phyloP scores from a whole-genome alignment of 2,797 vertebrate species.

The Bucorvus abyssinicus region DNA sequence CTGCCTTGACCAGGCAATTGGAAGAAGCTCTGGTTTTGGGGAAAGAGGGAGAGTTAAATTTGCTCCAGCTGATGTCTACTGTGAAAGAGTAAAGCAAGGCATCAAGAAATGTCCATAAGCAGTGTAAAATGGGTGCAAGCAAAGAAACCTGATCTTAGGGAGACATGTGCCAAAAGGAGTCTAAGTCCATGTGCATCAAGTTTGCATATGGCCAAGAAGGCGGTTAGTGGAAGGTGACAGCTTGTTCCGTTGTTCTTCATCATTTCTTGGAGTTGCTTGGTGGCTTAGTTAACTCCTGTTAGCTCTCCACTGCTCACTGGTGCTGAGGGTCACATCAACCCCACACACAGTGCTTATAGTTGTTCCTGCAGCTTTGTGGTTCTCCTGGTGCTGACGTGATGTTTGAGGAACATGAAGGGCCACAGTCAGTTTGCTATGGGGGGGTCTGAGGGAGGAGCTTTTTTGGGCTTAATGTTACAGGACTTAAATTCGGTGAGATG shows the following conservation, averaged over 20 bases:
- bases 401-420: not conserved
- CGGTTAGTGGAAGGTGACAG: not conserved
- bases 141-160: not conserved
- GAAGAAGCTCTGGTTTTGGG: not conserved
- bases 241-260: not conserved
- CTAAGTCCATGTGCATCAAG: accelerated
- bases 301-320: not conserved
- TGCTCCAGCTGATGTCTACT: not conserved
- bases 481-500: not conserved
- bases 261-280: accelerated
- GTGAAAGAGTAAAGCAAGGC: not conserved
- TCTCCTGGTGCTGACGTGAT: not conserved
- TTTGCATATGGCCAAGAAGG: not conserved
- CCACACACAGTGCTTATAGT: not conserved
- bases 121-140: not conserved
- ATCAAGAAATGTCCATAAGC: not conserved
- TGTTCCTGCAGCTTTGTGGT: not conserved
- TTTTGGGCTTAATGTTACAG: not conserved
- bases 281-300: not conserved
- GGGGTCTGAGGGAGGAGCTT: not conserved
- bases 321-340: not conserved
- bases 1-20: not conserved
- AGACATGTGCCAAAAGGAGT: not conserved
- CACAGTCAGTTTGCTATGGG: not conserved
- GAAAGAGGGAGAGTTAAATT: not conserved